Conservation (phyloP, 2,888 invertebrate species). For the Ecliptopera silaceata region DNA sequence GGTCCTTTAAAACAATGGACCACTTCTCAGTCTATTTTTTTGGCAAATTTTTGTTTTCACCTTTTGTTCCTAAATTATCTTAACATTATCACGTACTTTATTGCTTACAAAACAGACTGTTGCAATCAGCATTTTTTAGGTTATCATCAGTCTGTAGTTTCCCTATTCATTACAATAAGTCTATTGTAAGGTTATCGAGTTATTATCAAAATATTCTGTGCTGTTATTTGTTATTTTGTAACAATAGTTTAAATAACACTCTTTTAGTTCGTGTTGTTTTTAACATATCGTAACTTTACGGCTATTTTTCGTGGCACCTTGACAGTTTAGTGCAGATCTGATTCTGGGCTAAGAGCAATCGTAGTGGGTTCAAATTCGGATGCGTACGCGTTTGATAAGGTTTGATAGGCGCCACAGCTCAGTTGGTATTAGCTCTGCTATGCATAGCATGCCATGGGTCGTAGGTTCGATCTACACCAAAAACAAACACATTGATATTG, state of each 20-base stretch:
- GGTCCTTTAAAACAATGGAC: too few species aligned
- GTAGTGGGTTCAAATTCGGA: too few species aligned
- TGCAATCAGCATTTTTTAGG: conserved; percentile 34
- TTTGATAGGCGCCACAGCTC: too few species aligned
- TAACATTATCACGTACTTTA: neutral
- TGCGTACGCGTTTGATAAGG: too few species aligned
- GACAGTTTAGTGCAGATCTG: neutral
- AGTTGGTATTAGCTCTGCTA: too few species aligned
- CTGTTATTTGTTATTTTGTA: conserved; percentile 40
- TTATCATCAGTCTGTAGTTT: conserved; percentile 48
- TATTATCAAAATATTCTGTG: conserved; percentile 41
- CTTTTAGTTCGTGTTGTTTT: neutral
- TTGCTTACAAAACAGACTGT: conserved; percentile 11
- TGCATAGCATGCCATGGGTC: too few species aligned
- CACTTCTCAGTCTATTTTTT: too few species aligned
- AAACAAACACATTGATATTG: too few species aligned
- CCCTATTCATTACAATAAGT: conserved; percentile 50
- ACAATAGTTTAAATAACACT: conserved; percentile 23
- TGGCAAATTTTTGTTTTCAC: neutral
- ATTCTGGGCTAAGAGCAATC: too few species aligned
- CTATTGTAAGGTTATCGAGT: conserved; percentile 49
- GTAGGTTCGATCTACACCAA: too few species aligned
- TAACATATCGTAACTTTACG: neutral
- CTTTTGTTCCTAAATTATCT: neutral
- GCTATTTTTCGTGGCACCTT: neutral